Percentiles rank a stretch among this genome's conserved stretches.
These are phyloP conservation scores for Pithys albifrons DNA, from an alignment of 2,113 vertebrate species.

Conservation along the genomic window DNA sequence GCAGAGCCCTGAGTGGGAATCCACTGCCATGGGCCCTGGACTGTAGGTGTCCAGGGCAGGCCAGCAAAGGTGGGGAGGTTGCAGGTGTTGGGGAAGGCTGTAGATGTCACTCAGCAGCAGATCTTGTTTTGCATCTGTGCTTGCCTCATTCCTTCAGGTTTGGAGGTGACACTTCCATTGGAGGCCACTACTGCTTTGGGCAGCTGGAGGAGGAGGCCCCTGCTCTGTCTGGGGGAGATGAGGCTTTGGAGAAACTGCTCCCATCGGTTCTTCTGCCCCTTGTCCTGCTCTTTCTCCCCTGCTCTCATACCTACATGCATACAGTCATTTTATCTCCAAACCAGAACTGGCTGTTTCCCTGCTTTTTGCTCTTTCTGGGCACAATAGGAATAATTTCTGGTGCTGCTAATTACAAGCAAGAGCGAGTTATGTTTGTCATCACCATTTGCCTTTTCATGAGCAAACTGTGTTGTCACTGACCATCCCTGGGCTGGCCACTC, in stretches of 20 bases:
- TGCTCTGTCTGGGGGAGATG: neutral
- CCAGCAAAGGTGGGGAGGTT: neutral
- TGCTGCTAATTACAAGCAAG: neutral
- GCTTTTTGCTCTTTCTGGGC: neutral
- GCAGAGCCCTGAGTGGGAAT: neutral
- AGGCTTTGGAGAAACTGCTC: neutral
- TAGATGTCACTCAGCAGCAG: neutral
- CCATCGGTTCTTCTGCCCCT: neutral
- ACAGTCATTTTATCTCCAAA: neutral
- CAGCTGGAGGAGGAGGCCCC: neutral
- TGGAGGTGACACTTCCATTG: neutral
- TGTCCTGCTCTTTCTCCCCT: neutral
- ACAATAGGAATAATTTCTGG: neutral
- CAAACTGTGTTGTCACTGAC: accelerated
- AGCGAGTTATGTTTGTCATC: neutral
- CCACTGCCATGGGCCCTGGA: neutral
- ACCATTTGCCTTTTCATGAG: neutral
- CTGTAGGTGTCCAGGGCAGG: neutral
- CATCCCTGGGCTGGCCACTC: neutral
- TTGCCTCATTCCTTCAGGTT: neutral
- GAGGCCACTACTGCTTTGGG: neutral
- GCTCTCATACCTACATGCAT: neutral
- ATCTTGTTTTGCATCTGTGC: neutral
- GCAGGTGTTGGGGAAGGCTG: neutral
- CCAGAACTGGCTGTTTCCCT: neutral